Percentiles rank a stretch among this genome's conserved stretches.
Evolutionary conservation across 2,113 vertebrate genomes (phyloP).

Genomic region (Andinoacara biseriatus): DNA sequence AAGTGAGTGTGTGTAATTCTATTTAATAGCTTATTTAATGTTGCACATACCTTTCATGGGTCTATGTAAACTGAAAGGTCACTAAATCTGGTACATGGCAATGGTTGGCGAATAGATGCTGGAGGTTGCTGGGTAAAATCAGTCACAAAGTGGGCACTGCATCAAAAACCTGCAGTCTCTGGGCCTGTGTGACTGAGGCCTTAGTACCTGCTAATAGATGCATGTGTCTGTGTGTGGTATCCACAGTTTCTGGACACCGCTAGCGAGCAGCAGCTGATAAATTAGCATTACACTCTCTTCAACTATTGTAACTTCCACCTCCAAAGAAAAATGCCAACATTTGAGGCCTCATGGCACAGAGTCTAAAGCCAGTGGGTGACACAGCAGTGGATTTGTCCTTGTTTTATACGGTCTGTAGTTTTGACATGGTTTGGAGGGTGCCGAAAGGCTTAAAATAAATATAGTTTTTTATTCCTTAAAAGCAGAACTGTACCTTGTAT

Average conservation of each 20-base stretch:
- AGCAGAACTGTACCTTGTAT: neutral
- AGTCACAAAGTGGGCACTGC: too few relatives aligned
- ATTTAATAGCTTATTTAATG: neutral
- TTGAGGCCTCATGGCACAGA: neutral
- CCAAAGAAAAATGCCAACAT: neutral
- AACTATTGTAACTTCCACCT: neutral
- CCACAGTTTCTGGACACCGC: rapidly evolving
- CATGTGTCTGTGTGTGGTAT: neutral
- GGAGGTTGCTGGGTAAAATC: too few relatives aligned
- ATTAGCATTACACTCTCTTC: neutral
- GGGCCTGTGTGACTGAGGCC: neutral
- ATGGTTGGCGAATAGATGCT: too few relatives aligned
- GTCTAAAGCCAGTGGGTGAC: neutral
- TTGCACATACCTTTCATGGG: neutral
- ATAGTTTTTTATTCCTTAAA: neutral
- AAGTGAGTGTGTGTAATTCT: neutral
- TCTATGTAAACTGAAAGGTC: neutral
- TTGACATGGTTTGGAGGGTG: neutral
- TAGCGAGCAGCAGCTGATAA: neutral
- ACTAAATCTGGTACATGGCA: neutral
- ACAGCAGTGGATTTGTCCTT: neutral
- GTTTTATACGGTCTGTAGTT: neutral
- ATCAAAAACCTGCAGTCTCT: neutral
- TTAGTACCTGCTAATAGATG: neutral
- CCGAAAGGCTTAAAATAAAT: neutral